Percentiles rank a stretch among this genome's conserved stretches.
These are phyloP conservation scores for Hydrophis major DNA, from an alignment of 2,797 vertebrate species.

Conservation along the genomic window DNA sequence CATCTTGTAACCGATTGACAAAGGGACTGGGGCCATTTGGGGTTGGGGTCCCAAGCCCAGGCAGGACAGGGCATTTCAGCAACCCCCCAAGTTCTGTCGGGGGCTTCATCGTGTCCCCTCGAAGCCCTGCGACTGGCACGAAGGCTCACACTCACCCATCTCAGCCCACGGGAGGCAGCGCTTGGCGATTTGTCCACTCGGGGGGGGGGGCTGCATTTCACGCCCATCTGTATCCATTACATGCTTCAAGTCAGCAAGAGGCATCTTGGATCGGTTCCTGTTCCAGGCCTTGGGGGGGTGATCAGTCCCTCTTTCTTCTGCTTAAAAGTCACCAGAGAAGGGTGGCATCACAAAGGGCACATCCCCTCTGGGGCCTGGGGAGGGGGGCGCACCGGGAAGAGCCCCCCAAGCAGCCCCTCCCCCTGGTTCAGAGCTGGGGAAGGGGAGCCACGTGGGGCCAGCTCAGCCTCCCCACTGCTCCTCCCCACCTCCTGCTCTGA, in stretches of 20 bases:
- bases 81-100: neutral
- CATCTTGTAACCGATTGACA: too few species aligned
- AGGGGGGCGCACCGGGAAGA: neutral
- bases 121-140: neutral
- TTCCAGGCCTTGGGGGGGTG: neutral
- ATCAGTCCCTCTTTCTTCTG: neutral
- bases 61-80: too few species aligned
- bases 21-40: neutral
- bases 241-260: neutral
- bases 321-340: neutral
- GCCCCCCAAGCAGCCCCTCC: neutral
- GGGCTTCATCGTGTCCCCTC: neutral
- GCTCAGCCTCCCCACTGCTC: neutral
- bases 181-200: neutral
- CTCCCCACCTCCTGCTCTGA: neutral
- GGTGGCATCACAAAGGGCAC: too few species aligned
- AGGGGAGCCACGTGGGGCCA: neutral
- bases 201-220: neutral
- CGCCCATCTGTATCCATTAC: neutral
- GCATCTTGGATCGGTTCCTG: neutral
- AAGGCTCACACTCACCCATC: neutral
- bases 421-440: neutral
- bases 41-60: neutral
- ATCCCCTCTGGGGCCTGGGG: neutral
- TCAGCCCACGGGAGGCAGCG: neutral